Evolutionary conservation across 1,140 invertebrate genomes (phyloP).

Genomic region (Piezodorus guildinii): DNA sequence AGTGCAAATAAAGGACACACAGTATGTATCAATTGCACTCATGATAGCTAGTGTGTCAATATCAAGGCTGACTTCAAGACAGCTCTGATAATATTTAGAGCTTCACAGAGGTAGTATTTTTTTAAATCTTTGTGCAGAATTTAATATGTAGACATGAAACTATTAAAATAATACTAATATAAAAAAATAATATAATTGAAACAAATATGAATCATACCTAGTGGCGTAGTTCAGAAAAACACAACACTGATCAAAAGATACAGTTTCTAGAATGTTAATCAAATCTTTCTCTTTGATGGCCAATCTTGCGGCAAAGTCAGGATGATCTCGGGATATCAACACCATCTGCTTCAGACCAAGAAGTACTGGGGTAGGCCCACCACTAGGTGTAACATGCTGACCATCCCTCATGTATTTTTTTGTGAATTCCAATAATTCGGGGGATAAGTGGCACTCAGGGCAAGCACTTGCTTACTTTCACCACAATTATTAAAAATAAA

Average conservation of each 20-base stretch:
- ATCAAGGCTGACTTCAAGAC: no score
- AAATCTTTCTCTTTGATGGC: conserved; percentile 59
- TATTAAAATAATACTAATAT: no score
- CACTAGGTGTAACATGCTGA: conserved; percentile 42
- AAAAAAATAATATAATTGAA: no score
- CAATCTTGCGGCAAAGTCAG: conserved; percentile 50
- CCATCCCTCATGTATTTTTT: conserved; percentile 73
- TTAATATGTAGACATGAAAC: no score
- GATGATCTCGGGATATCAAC: conserved; percentile 42
- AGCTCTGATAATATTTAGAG: no score
- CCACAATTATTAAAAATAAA: conserved; percentile 63
- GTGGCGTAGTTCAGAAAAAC: conserved; percentile 82
- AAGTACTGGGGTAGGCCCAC: conserved; percentile 40
- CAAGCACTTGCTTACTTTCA: conserved; percentile 74
- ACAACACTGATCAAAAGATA: conserved; percentile 77
- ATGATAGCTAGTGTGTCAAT: no score
- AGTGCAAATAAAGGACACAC: no score
- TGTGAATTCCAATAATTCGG: conserved; percentile 58
- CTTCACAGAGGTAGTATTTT: no score
- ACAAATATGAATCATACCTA: conserved; percentile 36
- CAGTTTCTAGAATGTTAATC: conserved; percentile 51
- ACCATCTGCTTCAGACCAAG: conserved; percentile 68
- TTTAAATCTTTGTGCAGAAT: no score
- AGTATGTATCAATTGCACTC: no score
- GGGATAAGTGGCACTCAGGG: conserved; percentile 90